Evolutionary conservation across 2,888 invertebrate species (phyloP).

Genomic region (Cantharis rustica): DNA sequence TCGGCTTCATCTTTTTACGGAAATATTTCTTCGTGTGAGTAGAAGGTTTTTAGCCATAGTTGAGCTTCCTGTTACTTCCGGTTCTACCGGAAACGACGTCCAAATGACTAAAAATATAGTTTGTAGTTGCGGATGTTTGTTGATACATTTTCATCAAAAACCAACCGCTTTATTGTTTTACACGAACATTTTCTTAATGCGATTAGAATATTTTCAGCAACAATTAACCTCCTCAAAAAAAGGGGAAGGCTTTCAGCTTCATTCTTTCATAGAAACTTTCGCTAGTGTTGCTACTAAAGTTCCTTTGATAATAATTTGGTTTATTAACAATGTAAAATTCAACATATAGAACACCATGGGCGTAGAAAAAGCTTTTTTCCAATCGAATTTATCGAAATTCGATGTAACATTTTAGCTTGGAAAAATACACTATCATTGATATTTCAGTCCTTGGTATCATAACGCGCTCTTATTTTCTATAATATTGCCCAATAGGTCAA

Average conservation of each 20-base stretch:
- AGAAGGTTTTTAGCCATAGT: not conserved
- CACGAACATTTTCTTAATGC: not conserved
- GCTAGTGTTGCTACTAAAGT: not conserved
- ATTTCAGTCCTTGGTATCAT: not conserved
- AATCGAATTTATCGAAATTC: not conserved
- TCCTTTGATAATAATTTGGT: too few relatives aligned
- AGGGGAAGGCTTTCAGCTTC: not conserved
- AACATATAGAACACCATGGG: too few relatives aligned
- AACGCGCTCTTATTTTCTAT: not conserved
- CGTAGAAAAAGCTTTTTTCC: too few relatives aligned
- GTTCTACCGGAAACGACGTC: not conserved
- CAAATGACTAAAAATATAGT: not conserved
- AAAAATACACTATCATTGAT: not conserved
- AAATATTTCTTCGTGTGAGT: not conserved
- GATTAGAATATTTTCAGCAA: not conserved
- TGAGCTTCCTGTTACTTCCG: not conserved
- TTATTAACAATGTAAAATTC: too few relatives aligned
- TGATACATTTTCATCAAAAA: not conserved
- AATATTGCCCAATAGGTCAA: not conserved
- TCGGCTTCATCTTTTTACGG: not conserved
- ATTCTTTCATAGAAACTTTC: not conserved
- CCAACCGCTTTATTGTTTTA: not conserved
- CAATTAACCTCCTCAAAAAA: not conserved
- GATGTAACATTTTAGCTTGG: not conserved
- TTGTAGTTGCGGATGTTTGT: not conserved